phyloP scores from a whole-genome alignment of 2,113 vertebrate species.

The Periophthalmodon schlosseri region DNA sequence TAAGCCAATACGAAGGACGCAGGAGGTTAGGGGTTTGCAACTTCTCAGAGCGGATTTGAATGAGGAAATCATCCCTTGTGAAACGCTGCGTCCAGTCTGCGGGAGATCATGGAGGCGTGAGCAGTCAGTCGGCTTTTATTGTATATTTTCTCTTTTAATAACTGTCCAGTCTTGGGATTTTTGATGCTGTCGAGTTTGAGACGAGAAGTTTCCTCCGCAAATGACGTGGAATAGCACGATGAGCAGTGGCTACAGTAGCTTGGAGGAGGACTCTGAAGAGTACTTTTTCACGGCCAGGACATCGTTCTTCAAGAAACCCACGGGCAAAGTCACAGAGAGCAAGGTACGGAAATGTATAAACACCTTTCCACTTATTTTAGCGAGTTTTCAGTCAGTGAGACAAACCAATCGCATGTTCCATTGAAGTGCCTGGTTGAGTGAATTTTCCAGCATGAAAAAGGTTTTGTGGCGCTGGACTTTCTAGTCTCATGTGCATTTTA shows the following conservation, averaged over 20 bases:
- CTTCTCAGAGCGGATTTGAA: constrained; percentile 26
- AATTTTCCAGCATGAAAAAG: neutral
- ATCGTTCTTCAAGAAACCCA: constrained; percentile 89
- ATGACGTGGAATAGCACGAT: constrained; percentile 93
- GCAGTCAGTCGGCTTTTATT: neutral
- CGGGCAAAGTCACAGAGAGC: constrained; percentile 78
- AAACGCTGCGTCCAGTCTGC: neutral
- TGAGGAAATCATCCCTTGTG: constrained; percentile 42
- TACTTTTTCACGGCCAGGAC: constrained; percentile 97
- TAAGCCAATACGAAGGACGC: constrained; percentile 24
- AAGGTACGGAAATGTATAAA: constrained; percentile 62
- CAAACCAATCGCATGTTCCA: neutral
- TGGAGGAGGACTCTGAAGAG: constrained; percentile 95
- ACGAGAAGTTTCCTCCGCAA: constrained; percentile 59
- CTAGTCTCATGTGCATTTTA: neutral
- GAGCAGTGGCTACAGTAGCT: constrained; percentile 97
- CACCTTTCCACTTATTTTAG: neutral
- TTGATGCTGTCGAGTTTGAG: constrained; percentile 61
- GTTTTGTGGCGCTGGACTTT: neutral
- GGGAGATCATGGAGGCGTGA: neutral
- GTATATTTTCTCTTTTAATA: constrained; percentile 4
- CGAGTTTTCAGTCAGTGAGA: neutral
- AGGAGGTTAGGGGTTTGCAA: constrained; percentile 3
- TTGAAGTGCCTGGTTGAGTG: neutral
- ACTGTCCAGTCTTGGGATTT: constrained; percentile 1